Evolutionary conservation across 2,888 invertebrate genomes (phyloP), one percentile per base, ranked within the genome.

Genomic region (Tinea semifulvella): DNA sequence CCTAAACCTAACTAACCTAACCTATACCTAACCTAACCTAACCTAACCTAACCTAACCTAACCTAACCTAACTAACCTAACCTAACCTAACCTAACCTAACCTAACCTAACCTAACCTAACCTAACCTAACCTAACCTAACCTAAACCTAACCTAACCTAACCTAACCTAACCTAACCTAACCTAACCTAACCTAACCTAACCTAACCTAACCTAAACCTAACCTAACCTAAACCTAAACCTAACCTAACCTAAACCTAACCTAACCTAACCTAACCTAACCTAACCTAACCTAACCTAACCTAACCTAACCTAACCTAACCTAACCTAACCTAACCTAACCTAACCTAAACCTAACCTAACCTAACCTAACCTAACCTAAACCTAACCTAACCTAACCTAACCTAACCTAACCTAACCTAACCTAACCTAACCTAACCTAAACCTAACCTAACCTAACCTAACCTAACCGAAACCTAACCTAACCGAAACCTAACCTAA

Each of bases 11-110:
- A n/a, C n/a, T n/a, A n/a, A n/a, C n/a, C n/a, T n/a, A n/a, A n/a
- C n/a, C n/a, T n/a, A n/a, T n/a, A n/a, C n/a, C n/a, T n/a, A n/a
- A n/a, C n/a, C n/a, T n/a, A n/a, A n/a, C 43, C 46, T 46, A 46
- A 46, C 46, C 46, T 46, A 46, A 46, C 46, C 46, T 46, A 46
- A 46, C 46, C 46, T 46, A 46, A 46, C 46, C 46, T 43, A 46
- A 43, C 46, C 44, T 46, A 43, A 43, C 43, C n/a, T n/a, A n/a
- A n/a, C 43, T 31, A 46, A 36, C 36, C 36, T 36, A 36, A 36
- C 42, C 46, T 25, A 43, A 43, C 43, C 38, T 42, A 27, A 27
- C 28, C 26, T 11, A 45, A 25, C 38, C 27, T 19, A 25, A 38
- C 36, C 27, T 45, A 16, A 16, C 27, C 39, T 17, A 19, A 17